These are phyloP conservation scores for Drosophila cognata DNA, from an alignment of 2,888 invertebrate species.

Conservation along the genomic window DNA sequence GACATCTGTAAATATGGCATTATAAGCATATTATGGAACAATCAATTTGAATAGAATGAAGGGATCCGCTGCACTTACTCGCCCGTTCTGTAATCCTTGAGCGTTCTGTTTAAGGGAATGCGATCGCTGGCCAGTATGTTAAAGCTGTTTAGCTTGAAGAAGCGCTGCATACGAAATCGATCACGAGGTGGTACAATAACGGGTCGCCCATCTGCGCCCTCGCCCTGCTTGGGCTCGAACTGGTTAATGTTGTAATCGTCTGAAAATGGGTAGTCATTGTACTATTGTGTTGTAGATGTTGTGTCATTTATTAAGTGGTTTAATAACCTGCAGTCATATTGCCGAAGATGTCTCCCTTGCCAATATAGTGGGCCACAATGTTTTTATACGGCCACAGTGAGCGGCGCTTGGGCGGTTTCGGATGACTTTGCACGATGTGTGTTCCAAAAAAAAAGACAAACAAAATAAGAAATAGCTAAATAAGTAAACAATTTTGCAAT, in stretches of 20 bases:
- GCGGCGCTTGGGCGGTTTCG: slow-evolving; percentile 81
- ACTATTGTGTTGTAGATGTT: slow-evolving; percentile 36
- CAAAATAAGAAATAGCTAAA: slow-evolving; percentile 19
- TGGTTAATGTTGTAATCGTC: slow-evolving; percentile 89
- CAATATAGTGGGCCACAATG: slow-evolving; percentile 95
- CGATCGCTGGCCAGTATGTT: slow-evolving; percentile 95
- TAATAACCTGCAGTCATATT: slow-evolving; percentile 90
- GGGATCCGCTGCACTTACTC: slow-evolving; percentile 86
- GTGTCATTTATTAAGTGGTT: slow-evolving; percentile 52
- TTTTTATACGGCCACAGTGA: slow-evolving; percentile 81
- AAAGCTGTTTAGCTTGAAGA: slow-evolving; percentile 93
- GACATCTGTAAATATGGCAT: slow-evolving; percentile 86
- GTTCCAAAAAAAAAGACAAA: slow-evolving; percentile 40
- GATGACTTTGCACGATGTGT: slow-evolving; percentile 76
- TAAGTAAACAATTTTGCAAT: slow-evolving; percentile 14
- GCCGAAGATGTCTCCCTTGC: slow-evolving; percentile 91
- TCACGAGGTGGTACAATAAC: slow-evolving; percentile 92
- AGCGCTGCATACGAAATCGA: slow-evolving; percentile 90
- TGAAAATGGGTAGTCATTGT: slow-evolving; percentile 66
- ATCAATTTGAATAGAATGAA: neutral
- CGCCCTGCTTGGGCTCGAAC: slow-evolving; percentile 90
- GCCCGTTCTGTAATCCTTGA: slow-evolving; percentile 93
- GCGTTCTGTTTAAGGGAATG: slow-evolving; percentile 92
- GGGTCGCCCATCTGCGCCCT: slow-evolving; percentile 92
- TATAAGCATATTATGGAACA: neutral